Conservation (phyloP, 2,888 invertebrate genomes). For the Urechis unicinctus region DNA sequence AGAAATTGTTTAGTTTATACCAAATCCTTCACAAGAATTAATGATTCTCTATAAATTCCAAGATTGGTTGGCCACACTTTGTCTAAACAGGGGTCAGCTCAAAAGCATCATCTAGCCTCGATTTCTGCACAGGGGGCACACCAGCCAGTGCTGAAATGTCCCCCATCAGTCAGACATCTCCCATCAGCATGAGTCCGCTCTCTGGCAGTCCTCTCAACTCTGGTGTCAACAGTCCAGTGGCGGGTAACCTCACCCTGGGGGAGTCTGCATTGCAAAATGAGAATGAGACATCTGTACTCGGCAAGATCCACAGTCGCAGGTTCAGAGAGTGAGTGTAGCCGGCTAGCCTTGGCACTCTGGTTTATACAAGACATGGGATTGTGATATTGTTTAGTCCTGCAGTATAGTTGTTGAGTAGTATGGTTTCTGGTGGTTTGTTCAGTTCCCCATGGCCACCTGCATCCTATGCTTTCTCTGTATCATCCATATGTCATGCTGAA, state of each 20-base stretch:
- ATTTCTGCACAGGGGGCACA: conserved; percentile 13
- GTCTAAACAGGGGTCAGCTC: conserved; percentile 30
- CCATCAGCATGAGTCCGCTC: conserved; percentile 45
- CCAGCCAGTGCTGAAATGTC: conserved; percentile 44
- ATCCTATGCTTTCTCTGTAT: too few relatives aligned
- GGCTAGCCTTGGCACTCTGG: too few relatives aligned
- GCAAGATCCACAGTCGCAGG: conserved; percentile 49
- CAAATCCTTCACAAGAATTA: too few relatives aligned
- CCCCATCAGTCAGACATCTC: conserved; percentile 47
- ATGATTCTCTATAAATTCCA: neutral
- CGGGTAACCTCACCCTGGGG: conserved; percentile 19
- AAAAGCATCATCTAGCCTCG: conserved; percentile 21
- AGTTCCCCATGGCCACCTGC: too few relatives aligned
- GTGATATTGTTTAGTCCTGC: too few relatives aligned
- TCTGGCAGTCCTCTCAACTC: conserved; percentile 40
- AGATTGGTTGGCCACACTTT: neutral
- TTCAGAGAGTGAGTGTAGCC: conserved; percentile 52
- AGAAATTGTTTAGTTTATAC: too few relatives aligned
- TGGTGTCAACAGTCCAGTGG: conserved; percentile 40
- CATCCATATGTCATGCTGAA: neutral
- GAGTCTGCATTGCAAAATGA: conserved; percentile 12
- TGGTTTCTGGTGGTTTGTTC: too few relatives aligned
- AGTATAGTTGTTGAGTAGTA: too few relatives aligned
- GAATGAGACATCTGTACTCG: conserved; percentile 28
- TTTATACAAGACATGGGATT: too few relatives aligned